Evolutionary conservation across 2,113 vertebrate species (phyloP).

Genomic region (Chamaetylas fuelleborni): DNA sequence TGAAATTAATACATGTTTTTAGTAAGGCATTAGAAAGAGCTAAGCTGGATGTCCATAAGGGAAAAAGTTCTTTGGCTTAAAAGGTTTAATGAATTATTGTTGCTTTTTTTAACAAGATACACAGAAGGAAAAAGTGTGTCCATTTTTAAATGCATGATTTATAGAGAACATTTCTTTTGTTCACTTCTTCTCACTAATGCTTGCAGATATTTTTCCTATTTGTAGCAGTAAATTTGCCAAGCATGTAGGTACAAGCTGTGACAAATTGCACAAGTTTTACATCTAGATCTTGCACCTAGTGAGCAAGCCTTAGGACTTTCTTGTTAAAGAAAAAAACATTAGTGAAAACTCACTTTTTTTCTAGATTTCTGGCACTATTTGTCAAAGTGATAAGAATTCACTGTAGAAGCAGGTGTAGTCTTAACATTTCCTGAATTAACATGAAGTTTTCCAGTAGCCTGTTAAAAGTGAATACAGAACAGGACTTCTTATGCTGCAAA

Average conservation of each 20-base stretch:
- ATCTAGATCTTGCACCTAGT: not conserved
- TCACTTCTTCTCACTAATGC: not conserved
- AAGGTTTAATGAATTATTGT: not conserved
- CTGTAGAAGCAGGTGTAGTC: not conserved
- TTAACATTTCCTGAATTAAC: not conserved
- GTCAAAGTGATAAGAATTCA: not conserved
- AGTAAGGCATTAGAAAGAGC: not conserved
- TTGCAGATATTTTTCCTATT: not conserved
- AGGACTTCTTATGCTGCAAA: not conserved
- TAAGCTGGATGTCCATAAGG: not conserved
- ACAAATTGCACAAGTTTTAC: not conserved
- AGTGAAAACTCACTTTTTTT: not conserved
- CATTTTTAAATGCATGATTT: conserved; percentile 8
- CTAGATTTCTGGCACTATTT: not conserved
- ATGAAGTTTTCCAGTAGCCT: not conserved
- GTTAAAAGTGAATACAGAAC: not conserved
- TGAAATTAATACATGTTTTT: not conserved
- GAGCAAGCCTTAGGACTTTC: not conserved
- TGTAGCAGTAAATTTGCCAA: not conserved
- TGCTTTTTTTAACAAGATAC: not conserved
- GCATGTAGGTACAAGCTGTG: not conserved
- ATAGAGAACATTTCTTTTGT: not conserved
- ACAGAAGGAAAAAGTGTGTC: not conserved
- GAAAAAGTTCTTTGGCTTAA: not conserved
- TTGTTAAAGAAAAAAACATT: not conserved